Percentiles rank a stretch among this genome's conserved stretches.
Evolutionary conservation across 2,888 invertebrate genomes (phyloP).

Genomic region (Dicycla oo): DNA sequence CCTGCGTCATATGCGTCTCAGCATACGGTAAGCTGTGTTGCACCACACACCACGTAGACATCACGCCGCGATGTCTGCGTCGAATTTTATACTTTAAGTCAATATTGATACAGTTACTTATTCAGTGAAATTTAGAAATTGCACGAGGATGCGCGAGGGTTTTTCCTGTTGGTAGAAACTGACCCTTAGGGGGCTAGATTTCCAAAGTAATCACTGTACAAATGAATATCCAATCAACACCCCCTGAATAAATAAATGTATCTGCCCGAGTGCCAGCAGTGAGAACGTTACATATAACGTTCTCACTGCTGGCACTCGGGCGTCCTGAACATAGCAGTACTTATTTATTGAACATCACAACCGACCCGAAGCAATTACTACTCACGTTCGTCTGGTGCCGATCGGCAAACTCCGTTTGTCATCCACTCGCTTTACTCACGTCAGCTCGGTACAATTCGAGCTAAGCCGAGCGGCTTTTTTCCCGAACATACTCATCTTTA

Average conservation of each 20-base stretch:
- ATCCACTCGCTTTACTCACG: neutral
- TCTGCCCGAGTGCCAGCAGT: too few relatives aligned
- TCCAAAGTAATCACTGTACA: constrained; percentile 5
- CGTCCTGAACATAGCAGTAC: neutral
- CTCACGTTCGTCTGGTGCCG: neutral
- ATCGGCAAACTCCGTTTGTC: neutral
- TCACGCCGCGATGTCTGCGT: too few relatives aligned
- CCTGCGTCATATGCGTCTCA: too few relatives aligned
- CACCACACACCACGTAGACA: too few relatives aligned
- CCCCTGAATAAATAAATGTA: neutral
- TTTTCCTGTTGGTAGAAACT: too few relatives aligned
- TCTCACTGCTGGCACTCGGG: neutral
- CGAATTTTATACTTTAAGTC: too few relatives aligned
- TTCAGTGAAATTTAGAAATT: too few relatives aligned
- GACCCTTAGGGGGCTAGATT: neutral
- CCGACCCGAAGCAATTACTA: neutral
- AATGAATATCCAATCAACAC: constrained; percentile 21
- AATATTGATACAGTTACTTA: too few relatives aligned
- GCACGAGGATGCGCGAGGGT: too few relatives aligned
- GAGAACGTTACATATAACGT: too few relatives aligned
- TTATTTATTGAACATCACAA: neutral
- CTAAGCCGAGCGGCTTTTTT: neutral
- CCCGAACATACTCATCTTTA: too few relatives aligned
- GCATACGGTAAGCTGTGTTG: too few relatives aligned
- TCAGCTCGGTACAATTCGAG: neutral